Base-by-base conservation (phyloP, 1,140 invertebrate species). In the Physella acuta region DNA sequence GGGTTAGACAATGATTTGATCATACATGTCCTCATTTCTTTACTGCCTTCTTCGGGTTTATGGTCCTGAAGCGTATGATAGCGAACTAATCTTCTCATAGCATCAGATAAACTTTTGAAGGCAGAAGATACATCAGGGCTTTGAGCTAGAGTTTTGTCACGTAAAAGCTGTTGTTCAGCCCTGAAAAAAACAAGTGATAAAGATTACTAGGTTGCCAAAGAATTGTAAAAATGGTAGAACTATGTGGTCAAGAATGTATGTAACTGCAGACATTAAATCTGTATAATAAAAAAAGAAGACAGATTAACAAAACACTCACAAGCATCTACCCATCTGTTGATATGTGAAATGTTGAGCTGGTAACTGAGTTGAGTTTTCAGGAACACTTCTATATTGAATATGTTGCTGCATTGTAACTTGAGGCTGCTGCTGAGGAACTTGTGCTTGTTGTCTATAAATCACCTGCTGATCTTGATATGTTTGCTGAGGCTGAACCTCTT, bases 51-150 rank as follows among this genome's bases (percentile, higher is more conserved):
- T 26, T 56, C 64, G 16, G 64, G 64, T 28, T 67, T 67, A 31
- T 67, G 64, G n/a, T 67, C 64, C 20, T 67, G 64, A 31, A 67
- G 33, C 5, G 64, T 67, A 34, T 67, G 64, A 36, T 56, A 67
- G 1, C 64, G 34, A 3, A 67, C 64, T 17, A 67, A 26, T n/a
- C 64, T 34, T 33, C 64, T 67, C 64, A 67, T 67, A 3, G 64
- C 64, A 67, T 67, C 64, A 56, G 64, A 67, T 8, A 67, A 26
- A 36, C 53, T 67, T 39, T 56, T 67, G 26, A 67, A 67, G 5
- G 64, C 51, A 3, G 52, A 49, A 28, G 20, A 34, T 3, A 49
- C 39, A 39, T 67, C 64, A 26, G 64, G 64, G 30, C 31, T 28
- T 0, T 55, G 28, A 37, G 64, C 64, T 28, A 67, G 26, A 26